Base-by-base conservation (phyloP, 2,113 vertebrate species). In the Benitochromis conjunctus region DNA sequence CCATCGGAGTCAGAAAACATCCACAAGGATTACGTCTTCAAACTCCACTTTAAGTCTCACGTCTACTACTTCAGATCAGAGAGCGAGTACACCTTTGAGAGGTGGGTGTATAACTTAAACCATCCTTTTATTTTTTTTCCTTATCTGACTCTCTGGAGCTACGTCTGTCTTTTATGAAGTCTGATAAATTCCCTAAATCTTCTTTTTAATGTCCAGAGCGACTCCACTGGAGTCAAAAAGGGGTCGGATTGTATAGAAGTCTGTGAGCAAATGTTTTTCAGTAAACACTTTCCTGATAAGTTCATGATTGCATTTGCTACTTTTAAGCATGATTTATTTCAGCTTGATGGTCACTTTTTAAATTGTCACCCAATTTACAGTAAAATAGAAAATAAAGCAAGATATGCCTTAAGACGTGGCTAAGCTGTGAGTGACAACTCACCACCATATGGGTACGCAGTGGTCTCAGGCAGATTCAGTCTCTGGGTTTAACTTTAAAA, bases 21-120 rank as follows among this genome's bases (percentile, higher is more conserved):
- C 94, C 98, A 98, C 95, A 99, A 99, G 92, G 99, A 99, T 93
- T 97, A 98, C 2, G 99, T 99, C 78, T 99, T 99, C 96, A 99
- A 99, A 90, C 96, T 99, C 26, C 98, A 99, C 84, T 99, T 99
- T 95, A 99, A 99, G 91, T 99, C 99, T 88, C 99, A 99, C 1
- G 97, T 99, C 85, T 99, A 99, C 94, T 99, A 98, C 94, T 99
- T 99, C 97, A 96, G 99, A 96, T 98, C 98, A 0, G 99, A 99
- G 92, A 99, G 97, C 81, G 97, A 99, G 94, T 99, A 99, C 93
- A 98, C 97, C 0, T 99, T 99, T 66, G 97, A 99, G 87, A 97
- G 99, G 99, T 99, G 36, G 14, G n/a, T 21, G 13, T 69, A 69
- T 7, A 66, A 12, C 18, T 36, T 38, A n/a, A 64, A n/a, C 19